Evolutionary conservation across 2,888 invertebrate species (phyloP), one percentile per base, ranked within the genome.

Genomic region (Ferdinandea cuprea): DNA sequence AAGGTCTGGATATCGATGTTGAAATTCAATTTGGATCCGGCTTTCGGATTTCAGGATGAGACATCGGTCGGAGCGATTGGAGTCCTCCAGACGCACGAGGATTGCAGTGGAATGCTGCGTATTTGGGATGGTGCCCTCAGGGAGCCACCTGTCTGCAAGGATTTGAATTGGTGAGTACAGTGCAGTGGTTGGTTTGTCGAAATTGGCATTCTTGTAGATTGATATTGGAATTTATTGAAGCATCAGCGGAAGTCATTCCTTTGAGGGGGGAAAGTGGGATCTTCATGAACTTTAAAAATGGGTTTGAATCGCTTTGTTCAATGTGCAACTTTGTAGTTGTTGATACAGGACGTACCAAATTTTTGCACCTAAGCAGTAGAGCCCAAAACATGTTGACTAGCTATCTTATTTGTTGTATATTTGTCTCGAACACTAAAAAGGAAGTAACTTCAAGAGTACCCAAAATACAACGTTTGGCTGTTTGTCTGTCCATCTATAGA

Each of bases 111-210:
- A 85, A 95, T 96, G 91, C 92, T 97, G 87, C 95, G 96, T 91
- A 94, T 97, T 86, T 97, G 96, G 96, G 96, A 97, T 89, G 96
- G 96, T 2, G 95, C 95, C 54, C 92, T 96, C 87, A 93, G 95
- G 87, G 94, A 94, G 87, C 94, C 95, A 19, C 94, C 94, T 15
- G 93, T 93, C 32, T 96, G 96, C 91, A 95, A 95, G 88, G 96
- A 96, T 91, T 92, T 96, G 86, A 94, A 95, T 89, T 96, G 96
- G 96, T 96, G 89, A 93, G 93, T 90, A 9, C n/a, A n/a, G n/a
- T n/a, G 5, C 50, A 25, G 15, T 42, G n/a, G 25, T 37, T 40
- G 13, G 13, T 15, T 40, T 2, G n/a, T 13, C 5, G 15, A 8
- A 13, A 13, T 40, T 32, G 32, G 6, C 1, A 13, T 25, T 7